These are phyloP conservation scores for Alauda arvensis DNA, from an alignment of 2,797 vertebrate species.

Conservation along the genomic window DNA sequence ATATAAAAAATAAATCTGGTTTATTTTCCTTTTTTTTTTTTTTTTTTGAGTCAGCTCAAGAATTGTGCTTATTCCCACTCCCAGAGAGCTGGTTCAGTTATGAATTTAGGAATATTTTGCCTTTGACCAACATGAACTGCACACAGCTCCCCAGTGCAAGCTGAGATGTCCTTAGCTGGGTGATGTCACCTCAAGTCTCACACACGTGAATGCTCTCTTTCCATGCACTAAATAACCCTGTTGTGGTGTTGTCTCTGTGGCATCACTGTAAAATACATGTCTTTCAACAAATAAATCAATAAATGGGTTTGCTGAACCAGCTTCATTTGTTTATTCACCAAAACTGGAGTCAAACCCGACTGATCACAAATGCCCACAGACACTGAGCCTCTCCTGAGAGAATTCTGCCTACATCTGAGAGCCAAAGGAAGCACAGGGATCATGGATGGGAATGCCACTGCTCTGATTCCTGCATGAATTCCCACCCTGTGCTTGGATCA, in stretches of 20 bases:
- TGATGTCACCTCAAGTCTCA: neutral
- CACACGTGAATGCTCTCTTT: neutral
- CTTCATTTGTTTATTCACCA: slow-evolving; percentile 19
- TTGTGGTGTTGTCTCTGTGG: neutral
- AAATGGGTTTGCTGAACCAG: slow-evolving; percentile 40
- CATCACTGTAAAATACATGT: slow-evolving; percentile 28
- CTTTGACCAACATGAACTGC: neutral
- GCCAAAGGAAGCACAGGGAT: fast-evolving
- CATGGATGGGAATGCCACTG: fast-evolving
- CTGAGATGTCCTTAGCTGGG: neutral
- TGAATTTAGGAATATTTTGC: neutral
- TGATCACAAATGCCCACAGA: fast-evolving
- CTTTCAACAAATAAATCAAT: slow-evolving; percentile 32
- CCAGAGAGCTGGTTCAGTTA: neutral
- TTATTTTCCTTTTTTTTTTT: neutral
- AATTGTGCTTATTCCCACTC: neutral
- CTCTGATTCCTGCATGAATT: fast-evolving
- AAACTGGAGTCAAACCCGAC: neutral
- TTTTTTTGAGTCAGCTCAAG: neutral
- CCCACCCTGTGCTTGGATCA: neutral
- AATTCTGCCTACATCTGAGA: neutral
- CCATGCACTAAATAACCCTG: neutral
- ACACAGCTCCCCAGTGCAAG: neutral
- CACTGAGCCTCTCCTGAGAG: neutral
- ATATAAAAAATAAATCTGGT: neutral